Base-by-base conservation (phyloP, 2,888 invertebrate species). In the Ormyrus pomaceus region DNA sequence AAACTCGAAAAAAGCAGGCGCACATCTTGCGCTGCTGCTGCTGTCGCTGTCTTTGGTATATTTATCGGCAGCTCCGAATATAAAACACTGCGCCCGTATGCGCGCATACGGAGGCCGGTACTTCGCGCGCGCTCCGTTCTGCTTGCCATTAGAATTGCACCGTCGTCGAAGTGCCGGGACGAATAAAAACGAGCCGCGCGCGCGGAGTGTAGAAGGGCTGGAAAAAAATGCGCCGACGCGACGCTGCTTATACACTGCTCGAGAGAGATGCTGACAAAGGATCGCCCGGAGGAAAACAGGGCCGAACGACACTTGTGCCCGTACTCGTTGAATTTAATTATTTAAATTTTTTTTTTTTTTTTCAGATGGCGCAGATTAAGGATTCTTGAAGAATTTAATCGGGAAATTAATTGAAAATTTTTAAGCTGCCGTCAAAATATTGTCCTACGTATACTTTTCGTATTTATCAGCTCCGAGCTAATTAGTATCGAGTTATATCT, bases 21-120 rank as follows among this genome's bases (percentile, higher is more conserved):
- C 19, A 19, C 19, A 19, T 19, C 1, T 19, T 19, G 19, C 19
- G 19, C 19, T 19, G 19, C 19, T 19, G 19, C 19, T 50, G 46
- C n/a, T 4, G 56, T 2, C 2, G 7, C 66, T 5, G 68, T n/a
- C 19, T 65, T 65, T 65, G 6, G 48, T 13, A 6, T 9, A 2
- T 53, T 51, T 45, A 62, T 53, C 61, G 51, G 51, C 50, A 59
- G 13, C 34, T 11, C 6, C 11, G 61, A 61, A 71, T 69, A 58
- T 62, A 62, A 72, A 72, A 62, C 71, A 48, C 6, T 6, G 8
- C 61, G 8, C 71, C 61, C 62, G 51, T 72, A 72, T 62, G 62
- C 5, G 45, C 45, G 51, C 51, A 62, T 53, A 45, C 10, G 8
- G 9, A 59, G 19, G 59, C 13, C 19, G 6, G 62, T 9, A 19